Conservation (phyloP, 2,797 vertebrate genomes). For the Sciurus vulgaris region DNA sequence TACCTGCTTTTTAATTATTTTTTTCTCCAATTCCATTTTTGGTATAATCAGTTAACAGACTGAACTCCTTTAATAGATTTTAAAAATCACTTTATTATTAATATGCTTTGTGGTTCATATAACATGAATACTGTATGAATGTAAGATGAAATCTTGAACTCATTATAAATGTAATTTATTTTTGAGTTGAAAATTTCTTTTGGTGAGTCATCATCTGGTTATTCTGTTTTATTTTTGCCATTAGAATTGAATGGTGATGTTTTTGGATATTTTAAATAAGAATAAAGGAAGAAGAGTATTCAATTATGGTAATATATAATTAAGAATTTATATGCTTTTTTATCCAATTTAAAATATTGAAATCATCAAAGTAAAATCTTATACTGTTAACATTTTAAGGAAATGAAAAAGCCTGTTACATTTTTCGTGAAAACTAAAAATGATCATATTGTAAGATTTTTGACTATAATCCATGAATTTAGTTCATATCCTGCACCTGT, state of each 20-base stretch:
- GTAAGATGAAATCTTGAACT: slow-evolving; percentile 64
- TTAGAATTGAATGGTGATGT: slow-evolving; percentile 7
- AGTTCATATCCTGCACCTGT: background rate
- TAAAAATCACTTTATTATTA: slow-evolving; percentile 66
- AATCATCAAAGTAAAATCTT: background rate
- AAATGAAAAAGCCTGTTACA: slow-evolving; percentile 4
- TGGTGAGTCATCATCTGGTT: slow-evolving; percentile 21
- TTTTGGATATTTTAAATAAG: slow-evolving; percentile 11
- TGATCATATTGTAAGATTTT: background rate
- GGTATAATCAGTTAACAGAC: slow-evolving; percentile 57
- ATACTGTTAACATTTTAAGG: slow-evolving; percentile 43
- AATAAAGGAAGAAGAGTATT: slow-evolving; percentile 56
- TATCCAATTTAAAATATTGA: slow-evolving; percentile 55
- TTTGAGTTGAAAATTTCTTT: slow-evolving; percentile 61
- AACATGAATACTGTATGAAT: slow-evolving; percentile 59
- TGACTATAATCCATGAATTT: slow-evolving; percentile 14
- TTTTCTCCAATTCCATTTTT: slow-evolving; percentile 19
- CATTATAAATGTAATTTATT: slow-evolving; percentile 65
- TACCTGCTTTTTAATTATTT: slow-evolving; percentile 50
- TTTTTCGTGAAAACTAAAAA: slow-evolving; percentile 40
- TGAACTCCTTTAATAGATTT: slow-evolving; percentile 53
- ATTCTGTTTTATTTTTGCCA: slow-evolving; percentile 57
- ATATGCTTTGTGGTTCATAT: slow-evolving; percentile 53
- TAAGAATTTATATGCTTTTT: slow-evolving; percentile 53
- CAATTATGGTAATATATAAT: slow-evolving; percentile 28